Evolutionary conservation across 2,888 invertebrate genomes (phyloP), one percentile per base, ranked within the genome.

Genomic region (Drosophila prolongata): DNA sequence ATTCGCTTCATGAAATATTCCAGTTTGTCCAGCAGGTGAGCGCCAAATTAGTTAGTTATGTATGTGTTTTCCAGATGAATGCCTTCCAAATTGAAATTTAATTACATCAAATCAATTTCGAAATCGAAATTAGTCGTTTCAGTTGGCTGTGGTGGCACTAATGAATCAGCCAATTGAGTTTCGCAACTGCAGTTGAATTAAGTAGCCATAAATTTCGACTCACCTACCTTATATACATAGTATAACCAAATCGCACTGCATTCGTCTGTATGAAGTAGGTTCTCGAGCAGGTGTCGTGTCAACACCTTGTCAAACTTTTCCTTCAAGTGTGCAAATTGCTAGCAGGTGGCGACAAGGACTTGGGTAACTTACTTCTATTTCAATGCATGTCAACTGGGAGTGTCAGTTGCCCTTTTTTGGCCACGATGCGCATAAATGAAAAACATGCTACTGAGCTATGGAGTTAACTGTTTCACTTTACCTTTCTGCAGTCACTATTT

Each of bases 361-460:
- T 65, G 62, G 55, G 44, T 46, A 70, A 52, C 65, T 66, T 62
- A 71, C 66, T 56, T 65, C 71, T 75, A 67, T 62, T 69, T 74
- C 67, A 73, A 76, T 84, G 78, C 80, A 77, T 83, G 80, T 78
- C 78, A 88, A 80, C 71, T 54, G 60, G 52, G 69, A 69, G 67
- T 82, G 69, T 68, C 71, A 71, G 64, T 56, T 44, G 44, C 56
- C 70, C 72, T 70, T 76, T 73, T 77, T 71, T 58, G 74, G 65
- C 53, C 72, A 72, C 58, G 68, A 71, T 66, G 71, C 69, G 76
- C 67, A 80, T 78, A 78, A 86, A 86, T 80, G 87, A 71, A 84
- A 79, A 84, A 87, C 85, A 89, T 85, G 89, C 84, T 75, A 60
- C 30, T n/a, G 44, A 37, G 34, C 68, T 38, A 56, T 60, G 56